Evolutionary conservation across 2,797 vertebrate genomes (phyloP), one percentile per base, ranked within the genome.

Genomic region (Petrocephalus schoutedeni): DNA sequence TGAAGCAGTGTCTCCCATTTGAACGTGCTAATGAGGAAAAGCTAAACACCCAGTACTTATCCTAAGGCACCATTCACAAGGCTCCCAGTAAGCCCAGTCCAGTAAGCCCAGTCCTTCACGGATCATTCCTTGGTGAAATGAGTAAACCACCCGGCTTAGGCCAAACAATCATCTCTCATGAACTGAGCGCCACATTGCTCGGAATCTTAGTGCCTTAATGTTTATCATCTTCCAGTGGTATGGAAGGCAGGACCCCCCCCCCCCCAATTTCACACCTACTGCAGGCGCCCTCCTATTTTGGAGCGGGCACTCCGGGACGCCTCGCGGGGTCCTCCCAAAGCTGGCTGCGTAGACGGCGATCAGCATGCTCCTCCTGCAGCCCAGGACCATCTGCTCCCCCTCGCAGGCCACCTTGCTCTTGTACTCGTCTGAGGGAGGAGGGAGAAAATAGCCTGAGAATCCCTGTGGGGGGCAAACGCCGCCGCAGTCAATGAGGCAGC

Each of bases 331-430:
- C 80, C 96, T 95, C 64, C 97, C 97, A 87, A 97, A 98, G 94
- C 95, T 85, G 87, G 96, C 96, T 0, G 97, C 97, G 93, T 97
- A 97, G 91, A 98, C 92, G 0, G 95, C 96, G 57, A 98, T 97
- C 93, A 97, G 97, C 95, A 95, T 97, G 14, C 96, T 97, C 41
- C 95, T 94, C 91, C 97, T 97, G 91, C 97, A 98, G 95, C 94
- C 97, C 88, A 98, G 93, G 92, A 94, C 95, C 94, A 98, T 94
- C 90, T 95, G 95, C 93, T 98, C 97, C 32, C 96, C 97, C 93
- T 98, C 97, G 88, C 97, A 98, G 87, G 96, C 97, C 89, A 97
- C 96, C 92, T 97, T 98, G 90, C 96, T 97, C 93, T 97, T 97
- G 90, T 97, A 97, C 93, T 98, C 97, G 89, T 97, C 97, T 98